Conservation (phyloP, 2,888 invertebrate genomes). For the Eudasyphora cyanicolor region DNA sequence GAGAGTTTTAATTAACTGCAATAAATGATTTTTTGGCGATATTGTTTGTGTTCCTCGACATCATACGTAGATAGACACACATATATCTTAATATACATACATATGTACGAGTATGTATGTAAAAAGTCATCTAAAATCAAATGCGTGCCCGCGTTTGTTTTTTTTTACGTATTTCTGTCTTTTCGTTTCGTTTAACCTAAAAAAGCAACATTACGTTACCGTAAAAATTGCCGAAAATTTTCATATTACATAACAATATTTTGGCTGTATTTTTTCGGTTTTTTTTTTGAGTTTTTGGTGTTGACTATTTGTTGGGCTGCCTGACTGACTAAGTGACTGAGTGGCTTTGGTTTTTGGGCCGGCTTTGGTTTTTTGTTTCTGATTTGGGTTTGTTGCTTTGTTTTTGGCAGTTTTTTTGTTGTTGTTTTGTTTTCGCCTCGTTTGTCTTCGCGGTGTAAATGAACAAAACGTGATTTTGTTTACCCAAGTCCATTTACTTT, state of each 20-base stretch:
- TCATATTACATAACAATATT: constrained; percentile 56
- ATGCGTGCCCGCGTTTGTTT: not conserved
- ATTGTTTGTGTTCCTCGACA: not conserved
- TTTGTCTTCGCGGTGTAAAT: constrained; percentile 54
- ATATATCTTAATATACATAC: not conserved
- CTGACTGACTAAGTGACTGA: no score
- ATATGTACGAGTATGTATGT: not conserved
- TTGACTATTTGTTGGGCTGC: constrained; percentile 7
- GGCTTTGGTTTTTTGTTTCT: not conserved
- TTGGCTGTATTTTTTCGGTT: constrained; percentile 2
- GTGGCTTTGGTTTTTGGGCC: no score
- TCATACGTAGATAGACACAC: not conserved
- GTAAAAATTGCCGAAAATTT: constrained; percentile 59
- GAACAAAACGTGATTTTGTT: constrained; percentile 62
- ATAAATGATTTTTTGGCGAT: not conserved
- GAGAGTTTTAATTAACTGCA: constrained; percentile 43
- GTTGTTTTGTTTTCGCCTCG: constrained; percentile 38
- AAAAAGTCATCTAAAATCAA: no score
- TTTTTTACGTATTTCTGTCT: not conserved
- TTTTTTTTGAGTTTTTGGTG: not conserved
- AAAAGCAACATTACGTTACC: constrained; percentile 58
- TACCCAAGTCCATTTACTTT: constrained; percentile 51
- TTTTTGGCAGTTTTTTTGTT: constrained; percentile 24
- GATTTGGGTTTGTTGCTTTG: not conserved
- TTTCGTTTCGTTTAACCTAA: constrained; percentile 53